These are phyloP conservation scores for Empidonax alnorum DNA, from an alignment of 2,113 vertebrate species.

Conservation along the genomic window DNA sequence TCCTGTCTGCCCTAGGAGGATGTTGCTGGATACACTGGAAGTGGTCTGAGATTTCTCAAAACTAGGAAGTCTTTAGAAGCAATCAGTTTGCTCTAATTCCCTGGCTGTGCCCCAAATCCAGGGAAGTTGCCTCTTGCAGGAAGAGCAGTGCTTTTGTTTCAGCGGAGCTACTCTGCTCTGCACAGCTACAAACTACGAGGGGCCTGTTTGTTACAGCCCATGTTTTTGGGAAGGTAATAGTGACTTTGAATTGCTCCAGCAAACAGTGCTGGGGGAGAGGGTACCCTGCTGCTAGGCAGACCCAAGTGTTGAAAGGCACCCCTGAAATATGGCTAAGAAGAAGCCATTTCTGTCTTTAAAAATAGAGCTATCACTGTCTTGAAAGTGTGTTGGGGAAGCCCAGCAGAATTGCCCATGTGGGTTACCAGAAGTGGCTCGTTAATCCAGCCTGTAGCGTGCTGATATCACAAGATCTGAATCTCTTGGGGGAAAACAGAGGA, in stretches of 20 bases:
- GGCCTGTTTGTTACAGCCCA: background rate
- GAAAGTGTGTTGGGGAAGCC: slow-evolving; percentile 67
- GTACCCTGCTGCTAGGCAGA: background rate
- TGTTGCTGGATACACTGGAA: slow-evolving; percentile 2
- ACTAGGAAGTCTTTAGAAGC: slow-evolving; percentile 40
- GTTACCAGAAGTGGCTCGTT: slow-evolving; percentile 72
- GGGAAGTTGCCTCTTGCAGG: background rate
- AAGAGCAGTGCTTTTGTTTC: background rate
- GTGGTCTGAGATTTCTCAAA: slow-evolving; percentile 24
- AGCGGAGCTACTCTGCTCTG: background rate
- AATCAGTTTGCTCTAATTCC: slow-evolving; percentile 6
- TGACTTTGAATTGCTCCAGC: background rate
- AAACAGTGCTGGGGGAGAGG: background rate
- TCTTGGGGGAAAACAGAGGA: slow-evolving; percentile 41
- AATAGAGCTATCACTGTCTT: slow-evolving; percentile 37
- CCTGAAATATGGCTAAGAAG: background rate
- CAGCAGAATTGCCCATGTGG: slow-evolving; percentile 59
- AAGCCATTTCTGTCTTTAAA: slow-evolving; percentile 36
- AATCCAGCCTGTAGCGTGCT: slow-evolving; percentile 3
- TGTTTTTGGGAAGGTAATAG: background rate
- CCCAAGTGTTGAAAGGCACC: background rate
- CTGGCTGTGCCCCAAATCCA: slow-evolving; percentile 4
- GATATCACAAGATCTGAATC: slow-evolving; percentile 62
- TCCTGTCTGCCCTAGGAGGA: background rate
- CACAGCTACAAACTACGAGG: background rate